phyloP scores from a whole-genome alignment of 2,797 vertebrate species.

The Spea hammondii region DNA sequence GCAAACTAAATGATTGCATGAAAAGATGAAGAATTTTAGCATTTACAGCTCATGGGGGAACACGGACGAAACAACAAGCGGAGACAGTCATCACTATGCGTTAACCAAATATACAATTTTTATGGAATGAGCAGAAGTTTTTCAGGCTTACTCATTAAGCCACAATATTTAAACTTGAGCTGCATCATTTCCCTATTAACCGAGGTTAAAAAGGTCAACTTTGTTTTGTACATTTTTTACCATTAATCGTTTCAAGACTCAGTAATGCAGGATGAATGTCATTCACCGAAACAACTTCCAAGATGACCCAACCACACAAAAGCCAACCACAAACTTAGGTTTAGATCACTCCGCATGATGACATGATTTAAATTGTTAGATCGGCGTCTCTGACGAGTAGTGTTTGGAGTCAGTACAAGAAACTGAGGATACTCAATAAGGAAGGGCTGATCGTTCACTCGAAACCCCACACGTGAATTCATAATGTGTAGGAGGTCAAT shows the following conservation, averaged over 20 bases:
- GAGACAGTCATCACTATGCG: neutral
- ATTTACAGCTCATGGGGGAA: neutral
- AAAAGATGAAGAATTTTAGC: no score
- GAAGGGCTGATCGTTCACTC: no score
- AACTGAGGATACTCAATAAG: no score
- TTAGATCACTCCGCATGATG: no score
- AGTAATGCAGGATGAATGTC: neutral
- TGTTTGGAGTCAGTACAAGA: no score
- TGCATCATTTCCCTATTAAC: slow-evolving; percentile 2
- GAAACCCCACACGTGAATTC: no score
- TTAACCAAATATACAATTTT: neutral
- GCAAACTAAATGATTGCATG: no score
- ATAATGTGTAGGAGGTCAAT: no score
- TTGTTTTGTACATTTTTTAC: slow-evolving; percentile 1
- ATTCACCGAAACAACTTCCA: neutral
- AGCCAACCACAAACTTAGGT: neutral
- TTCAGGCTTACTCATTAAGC: neutral
- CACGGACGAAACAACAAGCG: neutral
- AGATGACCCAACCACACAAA: neutral
- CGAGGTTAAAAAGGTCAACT: neutral
- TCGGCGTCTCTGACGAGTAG: no score
- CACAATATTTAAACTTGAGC: neutral
- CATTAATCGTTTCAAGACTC: neutral
- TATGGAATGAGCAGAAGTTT: neutral
- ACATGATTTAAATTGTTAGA: no score